A percentile compares a stretch with the other conserved stretches of the same genome.
These are phyloP conservation scores for Amphipoea oculea DNA, from an alignment of 2,888 invertebrate species.

Conservation along the genomic window DNA sequence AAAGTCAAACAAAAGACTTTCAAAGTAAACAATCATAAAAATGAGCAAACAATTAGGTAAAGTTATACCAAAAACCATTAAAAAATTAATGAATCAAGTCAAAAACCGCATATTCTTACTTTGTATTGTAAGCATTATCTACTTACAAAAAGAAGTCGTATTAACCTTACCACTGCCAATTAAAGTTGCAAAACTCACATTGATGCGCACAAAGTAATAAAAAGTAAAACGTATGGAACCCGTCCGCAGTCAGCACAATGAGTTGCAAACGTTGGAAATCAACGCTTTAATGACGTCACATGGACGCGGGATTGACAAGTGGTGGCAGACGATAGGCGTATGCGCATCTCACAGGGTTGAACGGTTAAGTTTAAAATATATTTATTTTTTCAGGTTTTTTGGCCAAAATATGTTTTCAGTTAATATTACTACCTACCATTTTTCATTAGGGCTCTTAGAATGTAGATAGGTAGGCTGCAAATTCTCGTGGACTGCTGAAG, in stretches of 20 bases:
- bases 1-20: background rate
- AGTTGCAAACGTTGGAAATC: constrained; percentile 58
- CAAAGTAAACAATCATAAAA: background rate
- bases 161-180: constrained; percentile 60
- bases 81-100: constrained; percentile 4
- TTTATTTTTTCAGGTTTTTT: background rate
- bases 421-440: background rate
- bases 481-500: background rate
- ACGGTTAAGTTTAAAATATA: background rate
- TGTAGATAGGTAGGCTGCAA: background rate
- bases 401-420: no score
- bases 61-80: background rate
- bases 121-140: constrained; percentile 7
- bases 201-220: constrained; percentile 57
- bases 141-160: constrained; percentile 2
- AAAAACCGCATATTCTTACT: constrained; percentile 3
- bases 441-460: background rate
- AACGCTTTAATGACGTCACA: constrained; percentile 66
- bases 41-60: background rate
- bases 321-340: constrained; percentile 54
- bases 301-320: constrained; percentile 65
- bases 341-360: constrained; percentile 57
- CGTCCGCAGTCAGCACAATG: constrained; percentile 52
- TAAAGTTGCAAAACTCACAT: constrained; percentile 55
- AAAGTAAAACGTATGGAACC: constrained; percentile 45